phyloP scores from a whole-genome alignment of 1,140 invertebrate species.

The Drosophila pallidifrons region DNA sequence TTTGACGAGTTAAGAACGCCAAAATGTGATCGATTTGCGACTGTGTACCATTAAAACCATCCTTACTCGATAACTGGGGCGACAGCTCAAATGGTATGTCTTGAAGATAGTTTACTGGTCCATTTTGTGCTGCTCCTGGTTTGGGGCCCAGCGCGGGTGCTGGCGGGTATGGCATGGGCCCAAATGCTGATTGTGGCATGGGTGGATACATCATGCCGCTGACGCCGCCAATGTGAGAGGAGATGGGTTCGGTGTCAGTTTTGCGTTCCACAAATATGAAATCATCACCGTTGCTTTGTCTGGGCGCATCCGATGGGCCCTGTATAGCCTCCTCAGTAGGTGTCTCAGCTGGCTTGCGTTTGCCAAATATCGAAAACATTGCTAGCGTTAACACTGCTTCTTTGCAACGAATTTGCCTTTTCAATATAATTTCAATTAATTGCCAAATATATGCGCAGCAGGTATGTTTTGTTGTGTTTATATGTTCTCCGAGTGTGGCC shows the following conservation, averaged over 20 bases:
- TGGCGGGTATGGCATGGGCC: conserved; percentile 63
- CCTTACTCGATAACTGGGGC: conserved; percentile 64
- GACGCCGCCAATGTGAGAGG: not conserved
- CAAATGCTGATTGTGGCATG: conserved; percentile 61
- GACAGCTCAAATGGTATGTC: conserved; percentile 81
- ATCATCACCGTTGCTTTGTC: conserved; percentile 60
- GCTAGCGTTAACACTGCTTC: not conserved
- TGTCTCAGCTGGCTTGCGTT: conserved; percentile 69
- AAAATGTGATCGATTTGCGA: conserved; percentile 76
- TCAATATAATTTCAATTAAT: not conserved
- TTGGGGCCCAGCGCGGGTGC: conserved; percentile 42
- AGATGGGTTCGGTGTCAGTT: conserved; percentile 35
- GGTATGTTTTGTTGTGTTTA: conserved; percentile 13
- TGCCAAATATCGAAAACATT: conserved; percentile 75
- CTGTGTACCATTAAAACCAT: conserved; percentile 60
- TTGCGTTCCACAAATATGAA: conserved; percentile 80
- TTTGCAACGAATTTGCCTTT: not conserved
- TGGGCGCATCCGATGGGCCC: conserved; percentile 60
- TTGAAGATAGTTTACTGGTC: conserved; percentile 72
- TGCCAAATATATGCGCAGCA: conserved; percentile 33
- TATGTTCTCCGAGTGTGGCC: conserved; percentile 2
- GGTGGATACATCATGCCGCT: conserved; percentile 67
- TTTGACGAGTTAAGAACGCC: conserved; percentile 74
- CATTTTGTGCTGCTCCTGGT: not conserved
- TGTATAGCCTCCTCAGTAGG: conserved; percentile 76